Base-by-base conservation (phyloP, 2,797 vertebrate genomes). In the Linurgus olivaceus region DNA sequence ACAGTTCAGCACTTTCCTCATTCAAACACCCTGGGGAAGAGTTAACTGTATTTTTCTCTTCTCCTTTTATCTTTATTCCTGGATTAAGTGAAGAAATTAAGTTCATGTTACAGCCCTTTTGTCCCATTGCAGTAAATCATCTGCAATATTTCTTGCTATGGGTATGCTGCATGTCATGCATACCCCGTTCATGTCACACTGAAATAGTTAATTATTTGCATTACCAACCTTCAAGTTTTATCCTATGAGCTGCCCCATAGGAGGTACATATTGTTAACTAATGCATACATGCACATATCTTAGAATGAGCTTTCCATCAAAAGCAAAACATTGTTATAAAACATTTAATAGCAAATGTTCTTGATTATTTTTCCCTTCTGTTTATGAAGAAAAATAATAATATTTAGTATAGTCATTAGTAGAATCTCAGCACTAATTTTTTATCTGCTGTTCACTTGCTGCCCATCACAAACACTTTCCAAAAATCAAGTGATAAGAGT, bases 1-100 rank as follows among this genome's bases (percentile, higher is more conserved):
- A 89, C 92, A 86, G 73, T 95, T 96, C 94, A 95, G 93, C 70
- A 90, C 86, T 93, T 95, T 75, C 44, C 81, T 90, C 87, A 75
- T 75, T 88, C 75, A 75, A 75, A 94, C 26, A 96, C 94, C 86
- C 86, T 83, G 58, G 68, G 87, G 91, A 95, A 94, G 73, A 86
- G 58, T 91, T 88, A 93, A 91, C 85, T 62, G 11, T 26, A 58
- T 80, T 93, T 92, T 96, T 83, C 72, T 90, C 68, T 76, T 79
- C 73, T 80, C 16, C 45, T 96, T 95, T 92, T 89, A 83, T 96
- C 84, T 89, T 95, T 92, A 72, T 66, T 80, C 48, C 68, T 88
- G 78, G 89, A 94, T 93, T 94, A 93, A 83, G 33, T 59, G 44
- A 87, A 93, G 75, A 96, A 91, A 91, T 92, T 78, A 83, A 42